Conservation (phyloP, 1,140 invertebrate species). For the Leptopilina clavipes region DNA sequence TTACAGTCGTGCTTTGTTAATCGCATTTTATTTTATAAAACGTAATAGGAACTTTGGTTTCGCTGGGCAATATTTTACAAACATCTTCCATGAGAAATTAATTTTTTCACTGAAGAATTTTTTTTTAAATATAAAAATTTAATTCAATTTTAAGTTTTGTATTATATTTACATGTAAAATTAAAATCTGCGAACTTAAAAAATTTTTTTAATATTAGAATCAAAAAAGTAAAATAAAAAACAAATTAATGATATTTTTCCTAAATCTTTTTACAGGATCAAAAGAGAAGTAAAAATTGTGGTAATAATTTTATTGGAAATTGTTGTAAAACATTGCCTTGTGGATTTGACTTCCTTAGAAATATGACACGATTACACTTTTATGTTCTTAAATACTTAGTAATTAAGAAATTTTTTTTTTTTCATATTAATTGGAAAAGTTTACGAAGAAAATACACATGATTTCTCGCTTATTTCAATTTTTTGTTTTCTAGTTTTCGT, state of each 20-base stretch:
- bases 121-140: no score
- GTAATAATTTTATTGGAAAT: slow-evolving; percentile 64
- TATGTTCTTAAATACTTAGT: slow-evolving; percentile 56
- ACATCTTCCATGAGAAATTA: slow-evolving; percentile 62
- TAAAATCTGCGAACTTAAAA: no score
- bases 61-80: slow-evolving; percentile 74
- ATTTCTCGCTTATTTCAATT: slow-evolving; percentile 60
- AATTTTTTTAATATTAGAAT: no score
- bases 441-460: slow-evolving; percentile 75
- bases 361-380: slow-evolving; percentile 75
- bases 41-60: slow-evolving; percentile 76
- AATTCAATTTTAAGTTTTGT: no score
- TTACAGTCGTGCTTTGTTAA: slow-evolving; percentile 67
- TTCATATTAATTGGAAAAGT: slow-evolving; percentile 70
- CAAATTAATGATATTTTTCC: background rate
- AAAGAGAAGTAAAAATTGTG: no score
- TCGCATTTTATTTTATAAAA: slow-evolving; percentile 67
- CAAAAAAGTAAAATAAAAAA: no score
- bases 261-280: background rate
- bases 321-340: slow-evolving; percentile 74
- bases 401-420: slow-evolving; percentile 51
- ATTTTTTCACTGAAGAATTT: background rate
- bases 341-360: slow-evolving; percentile 74
- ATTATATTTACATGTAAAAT: no score
- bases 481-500: slow-evolving; percentile 43